Base-by-base conservation (phyloP, 2,888 invertebrate species). In the Apamea crenata region DNA sequence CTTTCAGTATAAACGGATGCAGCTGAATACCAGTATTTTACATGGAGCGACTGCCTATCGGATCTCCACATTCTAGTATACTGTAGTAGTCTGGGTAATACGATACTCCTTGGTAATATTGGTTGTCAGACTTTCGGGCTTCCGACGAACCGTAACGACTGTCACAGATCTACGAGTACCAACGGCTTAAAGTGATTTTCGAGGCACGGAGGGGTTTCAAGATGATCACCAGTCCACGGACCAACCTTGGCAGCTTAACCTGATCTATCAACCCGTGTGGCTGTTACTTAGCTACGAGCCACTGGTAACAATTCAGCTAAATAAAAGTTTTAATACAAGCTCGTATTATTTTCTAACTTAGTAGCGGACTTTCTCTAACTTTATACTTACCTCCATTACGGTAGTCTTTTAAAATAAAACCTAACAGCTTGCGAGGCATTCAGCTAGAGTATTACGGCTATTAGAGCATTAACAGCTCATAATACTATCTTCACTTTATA, bases 391-490 rank as follows among this genome's bases (percentile, higher is more conserved):
- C 44, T 53, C 36, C 25, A 66, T 79, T 53, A 40, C 40, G n/a
- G 12, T 21, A 67, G 63, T 78, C 65, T 59, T 73, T 65, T 71
- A 65, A 70, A 84, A 84, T 81, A 84, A 84, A 76, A 86, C 40
- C 66, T 71, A 74, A 67, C 61, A 74, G 77, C 70, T 77, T 44
- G 65, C 61, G 71, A 63, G 21, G 36, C 18, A 86, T 74, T 61
- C 53, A 78, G 74, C 83, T 50, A 25, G 68, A 71, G 10, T 75
- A 84, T 59, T 36, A 61, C n/a, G 10, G 77, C 65, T 78, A 68
- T 84, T 69, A 81, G 14, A 63, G 21, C 81, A 78, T 81, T 85
- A 76, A 36, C 81, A 77, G 78, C 32, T 87, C 81, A 67, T 87
- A 85, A 73, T 40, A 29, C 67, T 63, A 77, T 86, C 86, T 73